These are phyloP conservation scores for Babyrousa celebensis DNA, from an alignment of 2,797 vertebrate genomes.

Conservation along the genomic window DNA sequence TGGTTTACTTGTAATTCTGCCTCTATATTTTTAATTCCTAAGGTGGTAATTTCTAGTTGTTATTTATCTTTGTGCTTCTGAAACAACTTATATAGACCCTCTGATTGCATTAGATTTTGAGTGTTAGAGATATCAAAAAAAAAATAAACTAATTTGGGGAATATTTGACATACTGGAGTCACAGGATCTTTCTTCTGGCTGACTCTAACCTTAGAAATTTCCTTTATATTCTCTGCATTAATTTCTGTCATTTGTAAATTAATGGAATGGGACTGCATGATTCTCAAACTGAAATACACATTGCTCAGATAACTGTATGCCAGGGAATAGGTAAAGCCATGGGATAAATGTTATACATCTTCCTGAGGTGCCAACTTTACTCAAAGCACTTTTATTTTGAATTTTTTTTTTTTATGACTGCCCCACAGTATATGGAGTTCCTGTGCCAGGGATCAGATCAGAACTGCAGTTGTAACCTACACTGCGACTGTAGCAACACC, in stretches of 20 bases:
- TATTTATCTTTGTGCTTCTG: neutral
- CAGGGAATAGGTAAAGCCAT: neutral
- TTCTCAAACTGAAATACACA: neutral
- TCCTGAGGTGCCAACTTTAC: neutral
- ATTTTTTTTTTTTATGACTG: too few species aligned
- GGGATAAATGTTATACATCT: neutral
- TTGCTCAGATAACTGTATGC: neutral
- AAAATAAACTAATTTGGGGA: neutral
- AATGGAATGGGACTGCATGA: neutral
- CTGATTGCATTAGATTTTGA: neutral
- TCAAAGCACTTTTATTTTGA: neutral
- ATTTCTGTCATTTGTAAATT: neutral
- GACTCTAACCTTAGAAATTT: neutral
- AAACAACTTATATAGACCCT: neutral
- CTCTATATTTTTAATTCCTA: neutral
- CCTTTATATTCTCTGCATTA: neutral
- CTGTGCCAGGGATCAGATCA: too few species aligned
- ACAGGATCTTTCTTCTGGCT: neutral
- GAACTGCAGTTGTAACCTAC: too few species aligned
- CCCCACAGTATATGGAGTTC: too few species aligned
- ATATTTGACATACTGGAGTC: neutral
- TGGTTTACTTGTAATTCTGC: neutral
- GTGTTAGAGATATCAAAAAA: neutral
- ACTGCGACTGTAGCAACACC: too few species aligned
- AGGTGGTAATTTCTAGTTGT: too few species aligned